These are phyloP conservation scores for Drosophila pandora DNA, from an alignment of 1,140 invertebrate species.

Conservation along the genomic window DNA sequence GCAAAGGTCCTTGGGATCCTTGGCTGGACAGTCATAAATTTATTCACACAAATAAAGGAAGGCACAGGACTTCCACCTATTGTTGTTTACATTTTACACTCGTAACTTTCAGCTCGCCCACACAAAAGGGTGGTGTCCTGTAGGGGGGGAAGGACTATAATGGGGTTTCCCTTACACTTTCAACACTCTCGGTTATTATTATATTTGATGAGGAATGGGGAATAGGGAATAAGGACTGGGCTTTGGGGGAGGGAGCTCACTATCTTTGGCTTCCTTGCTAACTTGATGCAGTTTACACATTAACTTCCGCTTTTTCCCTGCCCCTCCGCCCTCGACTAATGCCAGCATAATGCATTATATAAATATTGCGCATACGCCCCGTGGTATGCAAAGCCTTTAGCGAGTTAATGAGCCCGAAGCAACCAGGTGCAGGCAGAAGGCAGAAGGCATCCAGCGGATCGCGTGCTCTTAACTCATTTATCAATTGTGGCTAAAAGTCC, in stretches of 20 bases:
- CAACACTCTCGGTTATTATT: constrained; percentile 5
- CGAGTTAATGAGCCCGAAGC: constrained; percentile 54
- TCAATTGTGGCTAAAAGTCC: constrained; percentile 67
- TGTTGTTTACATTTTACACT: constrained; percentile 69
- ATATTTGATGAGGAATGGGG: constrained; percentile 26
- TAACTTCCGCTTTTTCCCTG: constrained; percentile 11
- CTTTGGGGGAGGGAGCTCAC: not conserved
- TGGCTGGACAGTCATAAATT: constrained; percentile 56
- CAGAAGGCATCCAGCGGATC: constrained; percentile 21
- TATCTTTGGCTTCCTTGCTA: constrained; percentile 44
- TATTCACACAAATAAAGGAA: constrained; percentile 58
- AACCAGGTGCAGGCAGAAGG: constrained; percentile 8
- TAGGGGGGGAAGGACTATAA: not conserved
- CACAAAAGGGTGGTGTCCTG: not conserved
- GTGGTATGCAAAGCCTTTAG: constrained; percentile 31
- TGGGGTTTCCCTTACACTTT: constrained; percentile 7
- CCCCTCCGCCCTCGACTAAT: not conserved
- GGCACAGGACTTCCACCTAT: constrained; percentile 27
- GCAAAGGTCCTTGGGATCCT: constrained; percentile 7
- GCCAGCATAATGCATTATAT: constrained; percentile 66
- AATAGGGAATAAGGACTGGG: not conserved
- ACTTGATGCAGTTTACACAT: constrained; percentile 72
- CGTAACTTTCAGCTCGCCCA: constrained; percentile 50
- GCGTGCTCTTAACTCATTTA: constrained; percentile 65
- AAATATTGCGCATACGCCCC: constrained; percentile 66